Conservation (phyloP, 1,140 invertebrate genomes). For the Drosophila punjabiensis region DNA sequence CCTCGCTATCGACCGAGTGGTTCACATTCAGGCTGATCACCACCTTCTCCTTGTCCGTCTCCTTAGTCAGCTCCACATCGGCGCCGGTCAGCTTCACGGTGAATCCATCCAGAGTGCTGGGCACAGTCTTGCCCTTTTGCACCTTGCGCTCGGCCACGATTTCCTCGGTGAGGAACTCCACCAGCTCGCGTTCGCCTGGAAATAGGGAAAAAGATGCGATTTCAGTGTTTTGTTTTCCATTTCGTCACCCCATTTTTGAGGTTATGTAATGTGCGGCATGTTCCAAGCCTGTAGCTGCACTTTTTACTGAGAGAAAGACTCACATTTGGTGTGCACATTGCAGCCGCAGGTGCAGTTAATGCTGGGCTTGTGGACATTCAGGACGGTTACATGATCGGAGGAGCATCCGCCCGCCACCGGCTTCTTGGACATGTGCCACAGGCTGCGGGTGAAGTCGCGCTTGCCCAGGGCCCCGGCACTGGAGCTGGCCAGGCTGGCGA, state of each 20-base stretch:
- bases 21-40: slow-evolving; percentile 94
- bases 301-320: slow-evolving; percentile 19
- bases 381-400: slow-evolving; percentile 59
- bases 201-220: slow-evolving; percentile 1
- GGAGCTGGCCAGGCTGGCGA: slow-evolving; percentile 86
- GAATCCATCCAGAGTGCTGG: slow-evolving; percentile 92
- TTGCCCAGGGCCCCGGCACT: slow-evolving; percentile 86
- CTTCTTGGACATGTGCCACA: slow-evolving; percentile 89
- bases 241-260: slow-evolving; percentile 62
- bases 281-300: not conserved
- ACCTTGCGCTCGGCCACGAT: slow-evolving; percentile 94
- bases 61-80: slow-evolving; percentile 91
- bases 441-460: slow-evolving; percentile 88
- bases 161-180: slow-evolving; percentile 95
- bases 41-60: slow-evolving; percentile 91
- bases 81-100: slow-evolving; percentile 90
- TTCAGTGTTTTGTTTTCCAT: slow-evolving; percentile 24
- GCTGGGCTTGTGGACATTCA: slow-evolving; percentile 84
- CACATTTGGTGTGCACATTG: slow-evolving; percentile 90
- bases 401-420: slow-evolving; percentile 45
- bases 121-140: slow-evolving; percentile 90
- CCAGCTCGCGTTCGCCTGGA: slow-evolving; percentile 93
- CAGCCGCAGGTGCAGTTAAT: slow-evolving; percentile 88
- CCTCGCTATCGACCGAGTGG: slow-evolving; percentile 93
- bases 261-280: slow-evolving; percentile 68